Conservation (phyloP, 1,140 invertebrate species). For the Sarcophaga bullata region DNA sequence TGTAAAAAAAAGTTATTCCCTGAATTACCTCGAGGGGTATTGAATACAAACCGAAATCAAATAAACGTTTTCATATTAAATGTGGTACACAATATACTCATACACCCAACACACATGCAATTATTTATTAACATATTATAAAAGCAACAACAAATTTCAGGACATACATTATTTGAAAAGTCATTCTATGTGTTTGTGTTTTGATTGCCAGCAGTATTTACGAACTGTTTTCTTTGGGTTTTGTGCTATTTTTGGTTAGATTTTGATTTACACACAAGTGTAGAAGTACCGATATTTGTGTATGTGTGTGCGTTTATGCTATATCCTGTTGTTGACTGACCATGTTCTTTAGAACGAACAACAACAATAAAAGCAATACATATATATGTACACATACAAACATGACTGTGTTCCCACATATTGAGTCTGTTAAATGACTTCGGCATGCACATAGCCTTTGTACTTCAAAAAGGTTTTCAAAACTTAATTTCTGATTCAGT, state of each 20-base stretch:
- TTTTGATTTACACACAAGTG: background rate
- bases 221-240: background rate
- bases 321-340: background rate
- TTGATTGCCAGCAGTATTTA: background rate
- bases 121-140: too few relatives aligned
- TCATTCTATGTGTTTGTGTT: too few relatives aligned
- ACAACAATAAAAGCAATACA: background rate
- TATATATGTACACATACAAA: background rate
- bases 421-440: too few relatives aligned
- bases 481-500: constrained; percentile 39
- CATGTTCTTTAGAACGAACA: background rate
- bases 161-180: too few relatives aligned
- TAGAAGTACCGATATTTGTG: too few relatives aligned
- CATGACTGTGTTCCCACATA: background rate
- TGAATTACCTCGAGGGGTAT: too few relatives aligned
- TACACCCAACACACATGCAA: too few relatives aligned
- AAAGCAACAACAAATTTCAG: too few relatives aligned
- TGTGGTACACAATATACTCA: too few relatives aligned
- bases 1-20: too few relatives aligned
- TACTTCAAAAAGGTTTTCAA: constrained; percentile 27
- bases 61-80: too few relatives aligned
- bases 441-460: background rate
- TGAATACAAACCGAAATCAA: too few relatives aligned
- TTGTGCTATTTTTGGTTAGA: background rate
- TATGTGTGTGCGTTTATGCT: background rate